phyloP scores from a whole-genome alignment of 2,888 invertebrate species.

The Crematogaster levior region DNA sequence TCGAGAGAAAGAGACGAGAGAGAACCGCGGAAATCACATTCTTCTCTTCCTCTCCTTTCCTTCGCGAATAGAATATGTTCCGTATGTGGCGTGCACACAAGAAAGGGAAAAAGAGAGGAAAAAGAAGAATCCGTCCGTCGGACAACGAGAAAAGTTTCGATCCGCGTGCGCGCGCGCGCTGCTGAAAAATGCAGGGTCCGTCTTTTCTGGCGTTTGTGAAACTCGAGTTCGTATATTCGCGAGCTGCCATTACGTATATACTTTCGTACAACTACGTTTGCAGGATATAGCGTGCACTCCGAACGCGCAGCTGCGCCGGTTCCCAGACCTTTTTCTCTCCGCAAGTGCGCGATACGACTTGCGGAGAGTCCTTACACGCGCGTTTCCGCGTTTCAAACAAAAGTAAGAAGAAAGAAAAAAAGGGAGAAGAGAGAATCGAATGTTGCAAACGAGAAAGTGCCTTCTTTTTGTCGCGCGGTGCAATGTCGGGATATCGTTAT shows the following conservation, averaged over 20 bases:
- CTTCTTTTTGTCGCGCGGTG: neutral
- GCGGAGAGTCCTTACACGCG: slow-evolving; percentile 37
- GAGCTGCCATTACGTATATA: slow-evolving; percentile 73
- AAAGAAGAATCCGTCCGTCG: slow-evolving; percentile 42
- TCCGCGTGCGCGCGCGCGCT: slow-evolving; percentile 41
- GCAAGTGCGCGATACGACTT: neutral
- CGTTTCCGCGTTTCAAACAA: slow-evolving; percentile 21
- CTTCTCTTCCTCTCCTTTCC: neutral
- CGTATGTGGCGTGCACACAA: slow-evolving; percentile 39
- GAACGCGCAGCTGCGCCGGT: slow-evolving; percentile 69
- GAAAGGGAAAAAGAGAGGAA: neutral
- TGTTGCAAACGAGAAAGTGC: neutral
- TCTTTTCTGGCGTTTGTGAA: slow-evolving; percentile 54
- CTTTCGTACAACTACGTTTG: slow-evolving; percentile 70
- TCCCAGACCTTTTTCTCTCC: slow-evolving; percentile 66
- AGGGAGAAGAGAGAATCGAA: neutral
- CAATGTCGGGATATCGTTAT: neutral
- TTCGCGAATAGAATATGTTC: slow-evolving; percentile 30
- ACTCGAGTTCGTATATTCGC: slow-evolving; percentile 67
- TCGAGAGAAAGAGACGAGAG: neutral
- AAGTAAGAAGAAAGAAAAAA: neutral
- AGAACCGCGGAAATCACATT: slow-evolving; percentile 19
- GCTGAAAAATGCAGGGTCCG: slow-evolving; percentile 71
- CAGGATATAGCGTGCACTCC: slow-evolving; percentile 71
- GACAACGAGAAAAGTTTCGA: slow-evolving; percentile 70